A percentile compares a stretch with the other conserved stretches of the same genome.
phyloP scores from a whole-genome alignment of 2,888 invertebrate genomes.

The Caenorhabditis japonica region DNA sequence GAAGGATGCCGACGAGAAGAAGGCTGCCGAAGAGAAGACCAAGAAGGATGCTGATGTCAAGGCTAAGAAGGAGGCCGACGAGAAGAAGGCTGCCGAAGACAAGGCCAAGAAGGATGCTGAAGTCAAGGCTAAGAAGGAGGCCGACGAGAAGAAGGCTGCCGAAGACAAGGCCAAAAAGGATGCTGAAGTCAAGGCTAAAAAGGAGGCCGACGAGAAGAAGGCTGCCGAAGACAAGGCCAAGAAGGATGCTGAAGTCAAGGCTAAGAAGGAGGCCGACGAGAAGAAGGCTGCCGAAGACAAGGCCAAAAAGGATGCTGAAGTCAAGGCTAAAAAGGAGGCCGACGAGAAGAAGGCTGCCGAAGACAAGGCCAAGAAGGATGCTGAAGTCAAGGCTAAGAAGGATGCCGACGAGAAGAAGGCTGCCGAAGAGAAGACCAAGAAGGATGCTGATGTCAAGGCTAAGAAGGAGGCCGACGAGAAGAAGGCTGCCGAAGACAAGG shows the following conservation, averaged over 20 bases:
- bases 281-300: slow-evolving; percentile 6
- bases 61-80: slow-evolving; percentile 14
- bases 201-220: slow-evolving; percentile 18
- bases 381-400: slow-evolving; percentile 9
- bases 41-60: slow-evolving; percentile 5
- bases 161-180: slow-evolving; percentile 9
- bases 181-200: slow-evolving; percentile 5
- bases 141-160: slow-evolving; percentile 15
- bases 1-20: slow-evolving; percentile 19
- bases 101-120: slow-evolving; percentile 5
- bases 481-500: slow-evolving; percentile 8
- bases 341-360: slow-evolving; percentile 17
- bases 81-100: slow-evolving; percentile 7
- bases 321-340: slow-evolving; percentile 7
- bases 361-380: slow-evolving; percentile 5
- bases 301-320: slow-evolving; percentile 2
- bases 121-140: slow-evolving; percentile 8
- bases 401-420: slow-evolving; percentile 17
- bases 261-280: slow-evolving; percentile 15
- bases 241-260: slow-evolving; percentile 8
- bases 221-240: slow-evolving; percentile 2
- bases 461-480: slow-evolving; percentile 17
- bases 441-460: slow-evolving; percentile 5
- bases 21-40: slow-evolving; percentile 5
- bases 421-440: slow-evolving; percentile 7